These are phyloP conservation scores for Phrynosoma platyrhinos DNA, from an alignment of 2,113 vertebrate genomes.

Conservation along the genomic window DNA sequence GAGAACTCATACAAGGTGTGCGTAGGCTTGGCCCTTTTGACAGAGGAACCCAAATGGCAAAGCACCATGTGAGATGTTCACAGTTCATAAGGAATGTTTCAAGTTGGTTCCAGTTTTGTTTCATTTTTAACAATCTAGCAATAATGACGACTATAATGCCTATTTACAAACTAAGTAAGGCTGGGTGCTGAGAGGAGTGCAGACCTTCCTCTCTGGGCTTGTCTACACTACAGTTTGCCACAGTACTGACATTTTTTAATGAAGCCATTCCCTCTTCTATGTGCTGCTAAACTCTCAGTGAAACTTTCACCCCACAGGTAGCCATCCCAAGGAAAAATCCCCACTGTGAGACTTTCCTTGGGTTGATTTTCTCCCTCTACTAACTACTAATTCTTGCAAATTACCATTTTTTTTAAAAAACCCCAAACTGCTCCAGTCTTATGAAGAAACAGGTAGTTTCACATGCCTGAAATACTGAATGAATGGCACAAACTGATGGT, in stretches of 20 bases:
- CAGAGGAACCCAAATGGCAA: not conserved
- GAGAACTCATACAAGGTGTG: not conserved
- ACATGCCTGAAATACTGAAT: not conserved
- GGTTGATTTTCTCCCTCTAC: not conserved
- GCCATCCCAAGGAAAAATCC: not conserved
- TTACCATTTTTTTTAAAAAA: not conserved
- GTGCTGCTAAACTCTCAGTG: not conserved
- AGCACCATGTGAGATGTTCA: constrained; percentile 1
- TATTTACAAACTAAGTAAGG: constrained; percentile 16
- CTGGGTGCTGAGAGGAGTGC: not conserved
- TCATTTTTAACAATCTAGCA: not conserved
- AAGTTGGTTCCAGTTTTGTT: constrained; percentile 15
- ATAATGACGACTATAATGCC: not conserved
- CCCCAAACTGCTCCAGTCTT: not conserved
- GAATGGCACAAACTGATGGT: not conserved
- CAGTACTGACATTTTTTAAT: not conserved
- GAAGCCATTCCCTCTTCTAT: not conserved
- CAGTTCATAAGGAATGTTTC: constrained; percentile 17
- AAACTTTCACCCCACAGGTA: not conserved
- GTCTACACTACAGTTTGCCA: not conserved
- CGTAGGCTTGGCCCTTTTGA: not conserved
- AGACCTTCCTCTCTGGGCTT: not conserved
- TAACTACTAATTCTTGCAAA: not conserved
- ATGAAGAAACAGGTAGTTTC: not conserved
- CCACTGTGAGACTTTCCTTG: not conserved